Evolutionary conservation across 2,888 invertebrate species (phyloP), one percentile per base, ranked within the genome.

Genomic region (Molanna angustata): DNA sequence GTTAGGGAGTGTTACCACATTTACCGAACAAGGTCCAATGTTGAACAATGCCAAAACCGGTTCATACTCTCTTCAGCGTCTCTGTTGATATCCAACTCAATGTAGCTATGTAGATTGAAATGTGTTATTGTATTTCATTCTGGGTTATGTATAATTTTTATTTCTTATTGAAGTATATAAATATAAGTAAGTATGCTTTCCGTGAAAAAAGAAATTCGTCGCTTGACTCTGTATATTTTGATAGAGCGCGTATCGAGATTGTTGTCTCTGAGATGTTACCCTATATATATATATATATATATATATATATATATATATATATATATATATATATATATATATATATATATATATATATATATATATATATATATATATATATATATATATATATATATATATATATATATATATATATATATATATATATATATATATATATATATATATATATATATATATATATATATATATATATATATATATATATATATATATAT

Each of bases 351-450:
- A 27, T 43, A 22, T 43, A 27, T 43, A 22, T 43, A 27, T 43
- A 22, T 43, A 27, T 43, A 22, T 43, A 27, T 43, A 22, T 43
- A 27, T 43, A 22, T 43, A 27, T 43, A 22, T 43, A 27, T 43
- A 22, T 43, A 27, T 43, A 22, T 43, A 27, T 43, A 22, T 43
- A 27, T 43, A 22, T 43, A 27, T 43, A 22, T 43, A 27, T 43
- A 22, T 22, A 27, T 43, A 22, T 43, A 27, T 43, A 22, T 43
- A 27, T 43, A 22, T 43, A 27, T 43, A 22, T 43, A 14, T 43
- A 43, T 43, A 27, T 43, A 43, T 43, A 27, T 43, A 43, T 43
- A 27, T 43, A 43, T 43, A 27, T 43, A 43, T 43, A 27, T 43
- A 43, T 43, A 27, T 43, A 43, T 43, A 27, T 43, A 43, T 43